A percentile compares a stretch with the other conserved stretches of the same genome.
phyloP scores from a whole-genome alignment of 2,888 invertebrate species.

The Netelia melanura region DNA sequence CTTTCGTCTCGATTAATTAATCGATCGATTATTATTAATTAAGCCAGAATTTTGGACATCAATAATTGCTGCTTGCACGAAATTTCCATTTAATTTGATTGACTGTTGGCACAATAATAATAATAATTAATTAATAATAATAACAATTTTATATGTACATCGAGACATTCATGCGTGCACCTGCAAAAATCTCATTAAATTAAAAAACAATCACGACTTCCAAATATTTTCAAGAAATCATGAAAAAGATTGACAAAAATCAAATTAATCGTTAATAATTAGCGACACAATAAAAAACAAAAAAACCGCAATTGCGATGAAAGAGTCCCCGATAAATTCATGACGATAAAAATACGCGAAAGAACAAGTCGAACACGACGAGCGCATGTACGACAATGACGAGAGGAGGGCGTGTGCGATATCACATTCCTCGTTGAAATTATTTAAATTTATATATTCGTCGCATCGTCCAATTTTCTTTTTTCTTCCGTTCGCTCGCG shows the following conservation, averaged over 20 bases:
- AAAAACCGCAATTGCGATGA: neutral
- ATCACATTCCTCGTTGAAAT: conserved; percentile 50
- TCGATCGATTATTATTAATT: too few species aligned
- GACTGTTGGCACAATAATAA: too few species aligned
- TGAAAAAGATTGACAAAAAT: conserved; percentile 1
- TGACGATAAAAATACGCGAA: neutral
- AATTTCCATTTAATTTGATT: too few species aligned
- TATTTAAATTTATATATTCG: conserved; percentile 57
- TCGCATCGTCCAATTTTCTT: conserved; percentile 13
- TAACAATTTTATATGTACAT: too few species aligned
- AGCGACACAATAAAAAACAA: neutral
- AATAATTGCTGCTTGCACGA: too few species aligned
- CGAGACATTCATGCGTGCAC: too few species aligned
- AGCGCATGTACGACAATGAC: conserved; percentile 56
- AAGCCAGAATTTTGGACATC: too few species aligned
- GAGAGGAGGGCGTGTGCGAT: conserved; percentile 37
- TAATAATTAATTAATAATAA: too few species aligned
- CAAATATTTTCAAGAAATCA: neutral
- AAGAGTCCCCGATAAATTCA: neutral
- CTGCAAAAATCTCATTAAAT: too few species aligned
- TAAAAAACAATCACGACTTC: too few species aligned
- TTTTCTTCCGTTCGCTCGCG: neutral
- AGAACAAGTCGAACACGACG: conserved; percentile 29
- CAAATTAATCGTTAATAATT: neutral
- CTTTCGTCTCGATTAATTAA: too few species aligned